Evolutionary conservation across 2,797 vertebrate species (phyloP), one percentile per base, ranked within the genome.

Genomic region (Syngnathus rostellatus): DNA sequence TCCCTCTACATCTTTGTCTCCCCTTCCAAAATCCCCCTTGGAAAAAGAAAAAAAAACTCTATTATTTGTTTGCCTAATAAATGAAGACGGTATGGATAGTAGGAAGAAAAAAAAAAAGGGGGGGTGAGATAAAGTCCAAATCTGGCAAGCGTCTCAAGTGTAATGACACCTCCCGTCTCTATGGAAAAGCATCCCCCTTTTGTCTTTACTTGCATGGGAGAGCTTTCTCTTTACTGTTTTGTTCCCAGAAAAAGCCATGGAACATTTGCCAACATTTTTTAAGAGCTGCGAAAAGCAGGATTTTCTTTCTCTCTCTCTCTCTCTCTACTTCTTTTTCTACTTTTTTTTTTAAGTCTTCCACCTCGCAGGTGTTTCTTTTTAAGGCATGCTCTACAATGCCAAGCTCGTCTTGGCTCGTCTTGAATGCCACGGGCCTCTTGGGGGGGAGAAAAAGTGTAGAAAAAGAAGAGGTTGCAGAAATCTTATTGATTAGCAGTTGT

Each of bases 301-400:
- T 87, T 85, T 85, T 83, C 5, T 31, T 3, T 31, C 31, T 87
- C 81, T 81, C n/a, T 23, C 60, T 3, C 40, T 39, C 39, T 62
- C 60, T 43, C 11, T 45, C 41, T 23, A 23, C 41, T 62, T 45
- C 2, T 57, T 57, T 31, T 57, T 57, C 21, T 86, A 83, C 83
- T 83, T 86, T 77, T 65, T 70, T 87, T 88, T 86, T 86, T 68
- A 84, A 85, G 85, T 87, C 83, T 85, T 87, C 86, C 83, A 88
- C 88, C 83, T 89, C 86, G 86, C 89, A 89, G 88, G 88, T 89
- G 88, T 89, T 89, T 89, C 86, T 87, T 88, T 89, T 90, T 87
- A 87, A 88, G 85, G 86, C 83, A 71, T 85, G 76, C 84, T 88
- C 73, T 74, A 87, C 86, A 85, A 89, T 86, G 86, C 88, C 87